These are phyloP conservation scores for Mellilla xanthometata DNA, from an alignment of 2,888 invertebrate genomes.

Conservation along the genomic window DNA sequence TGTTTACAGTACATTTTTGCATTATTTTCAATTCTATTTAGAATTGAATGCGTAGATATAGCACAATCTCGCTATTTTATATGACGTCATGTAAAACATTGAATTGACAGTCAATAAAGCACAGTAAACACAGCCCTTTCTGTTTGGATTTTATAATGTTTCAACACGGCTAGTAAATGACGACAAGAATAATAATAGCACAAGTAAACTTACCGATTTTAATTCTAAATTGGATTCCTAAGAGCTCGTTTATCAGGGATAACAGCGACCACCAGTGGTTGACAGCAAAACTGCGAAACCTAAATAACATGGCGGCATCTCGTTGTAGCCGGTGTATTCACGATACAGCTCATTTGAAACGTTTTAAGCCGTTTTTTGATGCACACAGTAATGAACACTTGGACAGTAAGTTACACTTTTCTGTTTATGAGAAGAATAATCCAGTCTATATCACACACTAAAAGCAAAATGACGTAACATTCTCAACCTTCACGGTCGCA, in stretches of 20 bases:
- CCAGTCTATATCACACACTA: conserved; percentile 41
- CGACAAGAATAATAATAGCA: conserved; percentile 8
- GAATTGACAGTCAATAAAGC: conserved; percentile 77
- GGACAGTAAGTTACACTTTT: conserved; percentile 53
- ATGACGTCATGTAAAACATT: conserved; percentile 77
- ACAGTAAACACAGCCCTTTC: conserved; percentile 60
- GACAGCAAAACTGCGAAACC: conserved; percentile 72
- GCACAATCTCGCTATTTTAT: conserved; percentile 44
- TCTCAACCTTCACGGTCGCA: conserved; percentile 82
- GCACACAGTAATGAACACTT: conserved; percentile 48
- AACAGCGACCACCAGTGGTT: conserved; percentile 66
- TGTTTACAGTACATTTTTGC: too few species aligned
- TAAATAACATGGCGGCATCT: conserved; percentile 82
- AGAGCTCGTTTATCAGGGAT: conserved; percentile 50
- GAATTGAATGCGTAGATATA: conserved; percentile 28
- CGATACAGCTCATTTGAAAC: conserved; percentile 51
- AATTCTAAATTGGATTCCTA: conserved; percentile 43
- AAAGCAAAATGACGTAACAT: conserved; percentile 81
- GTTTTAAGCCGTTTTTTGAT: conserved; percentile 51
- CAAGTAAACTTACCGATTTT: conserved; percentile 47
- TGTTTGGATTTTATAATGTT: conserved; percentile 15
- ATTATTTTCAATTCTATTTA: not conserved
- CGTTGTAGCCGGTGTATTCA: conserved; percentile 74
- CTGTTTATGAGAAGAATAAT: not conserved
- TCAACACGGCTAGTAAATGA: not conserved